A percentile compares a stretch with the other conserved stretches of the same genome.
These are phyloP conservation scores for Craseonycteris thonglongyai DNA, from an alignment of 2,113 vertebrate species.

Conservation along the genomic window DNA sequence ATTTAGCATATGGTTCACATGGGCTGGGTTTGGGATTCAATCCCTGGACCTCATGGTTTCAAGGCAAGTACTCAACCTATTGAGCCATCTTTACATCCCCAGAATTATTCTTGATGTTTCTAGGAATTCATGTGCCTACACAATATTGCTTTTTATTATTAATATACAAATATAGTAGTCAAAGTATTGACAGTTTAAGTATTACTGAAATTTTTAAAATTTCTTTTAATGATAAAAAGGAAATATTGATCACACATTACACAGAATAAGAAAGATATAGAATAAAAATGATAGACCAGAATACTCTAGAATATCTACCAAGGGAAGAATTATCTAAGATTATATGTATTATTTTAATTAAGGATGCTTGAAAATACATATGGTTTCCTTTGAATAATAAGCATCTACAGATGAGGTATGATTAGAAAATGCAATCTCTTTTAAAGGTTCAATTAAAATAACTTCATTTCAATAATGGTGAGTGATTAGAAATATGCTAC, in stretches of 20 bases:
- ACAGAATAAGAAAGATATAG: neutral
- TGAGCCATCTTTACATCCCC: too few relatives aligned
- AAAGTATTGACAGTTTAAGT: neutral
- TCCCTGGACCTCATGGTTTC: too few relatives aligned
- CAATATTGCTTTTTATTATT: neutral
- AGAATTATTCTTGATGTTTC: neutral
- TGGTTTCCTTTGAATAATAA: slow-evolving; percentile 77
- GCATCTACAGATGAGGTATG: slow-evolving; percentile 73
- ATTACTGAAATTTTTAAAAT: slow-evolving; percentile 18
- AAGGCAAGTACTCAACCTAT: too few relatives aligned
- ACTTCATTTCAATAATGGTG: slow-evolving; percentile 72
- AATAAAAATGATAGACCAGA: slow-evolving; percentile 25
- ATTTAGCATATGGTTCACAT: too few relatives aligned
- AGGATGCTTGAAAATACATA: slow-evolving; percentile 72
- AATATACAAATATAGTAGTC: neutral
- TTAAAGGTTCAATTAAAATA: slow-evolving; percentile 77
- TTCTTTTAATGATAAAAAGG: neutral
- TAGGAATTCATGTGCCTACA: neutral
- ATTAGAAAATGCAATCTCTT: slow-evolving; percentile 73
- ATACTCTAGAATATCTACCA: slow-evolving; percentile 51
- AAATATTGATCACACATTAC: neutral
- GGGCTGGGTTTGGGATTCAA: too few relatives aligned
- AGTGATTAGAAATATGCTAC: slow-evolving; percentile 78
- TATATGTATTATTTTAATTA: slow-evolving; percentile 79
- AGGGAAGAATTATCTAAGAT: slow-evolving; percentile 62